Evolutionary conservation across 2,797 vertebrate species (phyloP).

Genomic region (Enteromius anoplus): DNA sequence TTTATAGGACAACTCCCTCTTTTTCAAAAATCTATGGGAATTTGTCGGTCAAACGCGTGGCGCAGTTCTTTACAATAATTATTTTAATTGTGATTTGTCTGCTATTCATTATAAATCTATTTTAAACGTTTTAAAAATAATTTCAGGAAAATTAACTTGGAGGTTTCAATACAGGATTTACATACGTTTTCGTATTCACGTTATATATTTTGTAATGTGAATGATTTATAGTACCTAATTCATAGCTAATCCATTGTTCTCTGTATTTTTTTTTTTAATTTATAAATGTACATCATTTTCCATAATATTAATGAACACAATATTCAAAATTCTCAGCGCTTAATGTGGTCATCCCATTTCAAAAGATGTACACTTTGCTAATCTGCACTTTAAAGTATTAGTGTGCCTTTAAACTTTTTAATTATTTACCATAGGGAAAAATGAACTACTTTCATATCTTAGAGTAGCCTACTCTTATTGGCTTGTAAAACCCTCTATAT

Average conservation of each 20-base stretch:
- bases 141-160: background rate
- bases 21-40: background rate
- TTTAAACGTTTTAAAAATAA: background rate
- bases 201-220: no score
- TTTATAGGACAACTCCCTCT: conserved; percentile 6
- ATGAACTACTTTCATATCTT: background rate
- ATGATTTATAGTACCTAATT: background rate
- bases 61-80: background rate
- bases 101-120: background rate
- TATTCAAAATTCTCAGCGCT: no score
- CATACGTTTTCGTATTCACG: background rate
- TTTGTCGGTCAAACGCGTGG: background rate
- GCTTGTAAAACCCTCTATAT: background rate
- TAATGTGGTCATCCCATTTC: background rate
- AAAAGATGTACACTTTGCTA: background rate
- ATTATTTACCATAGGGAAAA: background rate
- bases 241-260: background rate
- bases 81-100: background rate
- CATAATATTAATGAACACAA: background rate
- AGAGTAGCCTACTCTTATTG: background rate
- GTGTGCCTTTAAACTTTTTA: background rate
- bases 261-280: background rate
- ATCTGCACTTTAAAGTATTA: background rate
- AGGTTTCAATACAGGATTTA: background rate
- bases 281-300: background rate